Evolutionary conservation across 2,113 vertebrate species (phyloP).

Genomic region (Drymodes brunneopygia): DNA sequence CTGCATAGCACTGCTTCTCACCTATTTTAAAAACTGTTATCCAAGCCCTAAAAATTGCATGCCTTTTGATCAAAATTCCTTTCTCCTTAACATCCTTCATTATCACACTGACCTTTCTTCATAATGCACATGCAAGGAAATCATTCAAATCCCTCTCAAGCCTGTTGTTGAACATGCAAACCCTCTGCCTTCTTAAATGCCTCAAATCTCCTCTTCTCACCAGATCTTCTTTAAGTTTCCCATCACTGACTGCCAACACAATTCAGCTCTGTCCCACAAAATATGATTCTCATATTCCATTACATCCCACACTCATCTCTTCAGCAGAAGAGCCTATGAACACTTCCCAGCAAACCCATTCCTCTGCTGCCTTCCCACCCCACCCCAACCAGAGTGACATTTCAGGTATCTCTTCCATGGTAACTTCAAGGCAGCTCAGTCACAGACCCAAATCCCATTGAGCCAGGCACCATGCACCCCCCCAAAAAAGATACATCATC

Average conservation of each 20-base stretch:
- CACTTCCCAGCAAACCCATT: not conserved
- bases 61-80: not conserved
- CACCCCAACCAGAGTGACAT: not conserved
- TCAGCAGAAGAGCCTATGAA: not conserved
- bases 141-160: not conserved
- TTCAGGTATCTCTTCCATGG: not conserved
- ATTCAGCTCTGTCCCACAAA: not conserved
- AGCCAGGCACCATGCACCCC: not conserved
- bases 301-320: not conserved
- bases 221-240: not conserved
- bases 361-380: not conserved
- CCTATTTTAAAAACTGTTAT: not conserved
- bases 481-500: rapidly evolving
- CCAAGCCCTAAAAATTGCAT: not conserved
- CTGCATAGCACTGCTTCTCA: not conserved
- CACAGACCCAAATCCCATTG: not conserved
- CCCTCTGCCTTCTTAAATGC: not conserved
- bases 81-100: not conserved
- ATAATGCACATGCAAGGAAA: not conserved
- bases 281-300: not conserved
- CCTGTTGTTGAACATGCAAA: not conserved
- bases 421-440: not conserved
- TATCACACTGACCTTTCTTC: not conserved
- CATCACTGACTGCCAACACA: not conserved
- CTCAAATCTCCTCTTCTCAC: not conserved